These are phyloP conservation scores for Hartigia nigra DNA, from an alignment of 2,888 invertebrate species.

Conservation along the genomic window DNA sequence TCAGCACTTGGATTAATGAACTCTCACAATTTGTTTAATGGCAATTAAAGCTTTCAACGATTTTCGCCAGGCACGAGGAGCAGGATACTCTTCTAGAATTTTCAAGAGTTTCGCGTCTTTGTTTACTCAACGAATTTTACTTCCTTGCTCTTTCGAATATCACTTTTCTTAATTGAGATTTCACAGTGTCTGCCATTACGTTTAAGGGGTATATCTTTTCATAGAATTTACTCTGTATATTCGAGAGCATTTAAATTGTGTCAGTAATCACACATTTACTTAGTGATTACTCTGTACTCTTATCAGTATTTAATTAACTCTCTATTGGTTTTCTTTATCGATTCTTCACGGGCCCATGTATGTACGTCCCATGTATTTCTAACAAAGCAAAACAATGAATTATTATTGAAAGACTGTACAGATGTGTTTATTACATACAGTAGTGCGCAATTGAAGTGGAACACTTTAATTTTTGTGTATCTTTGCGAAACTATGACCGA, in stretches of 20 bases:
- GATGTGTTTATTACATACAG: no score
- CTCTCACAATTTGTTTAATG: neutral
- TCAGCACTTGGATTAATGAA: neutral
- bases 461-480: no score
- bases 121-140: neutral
- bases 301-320: neutral
- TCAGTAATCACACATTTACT: neutral
- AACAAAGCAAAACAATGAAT: neutral
- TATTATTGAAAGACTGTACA: neutral
- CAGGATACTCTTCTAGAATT: neutral
- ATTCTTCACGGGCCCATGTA: no score
- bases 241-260: neutral
- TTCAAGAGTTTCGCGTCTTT: neutral
- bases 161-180: neutral
- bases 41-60: neutral
- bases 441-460: no score
- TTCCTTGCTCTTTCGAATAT: neutral
- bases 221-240: neutral
- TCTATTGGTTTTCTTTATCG: neutral
- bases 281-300: neutral
- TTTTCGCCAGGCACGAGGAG: neutral
- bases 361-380: neutral
- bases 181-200: neutral
- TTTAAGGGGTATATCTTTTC: neutral
- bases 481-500: no score